Percentiles rank a stretch among this genome's conserved stretches.
Conservation (phyloP, 2,888 invertebrate species). For the Coecobrya sp. region DNA sequence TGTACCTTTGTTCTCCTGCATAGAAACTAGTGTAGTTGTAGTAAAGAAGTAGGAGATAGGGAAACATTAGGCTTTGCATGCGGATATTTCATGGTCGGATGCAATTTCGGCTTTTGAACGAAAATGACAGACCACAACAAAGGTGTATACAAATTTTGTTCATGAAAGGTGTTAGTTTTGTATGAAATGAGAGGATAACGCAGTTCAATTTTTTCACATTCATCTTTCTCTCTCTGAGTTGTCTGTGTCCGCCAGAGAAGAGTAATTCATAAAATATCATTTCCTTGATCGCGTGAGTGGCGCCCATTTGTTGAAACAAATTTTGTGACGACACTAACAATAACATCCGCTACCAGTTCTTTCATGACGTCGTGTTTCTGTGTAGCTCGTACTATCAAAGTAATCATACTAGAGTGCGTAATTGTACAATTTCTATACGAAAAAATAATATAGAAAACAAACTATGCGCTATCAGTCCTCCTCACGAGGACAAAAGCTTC, state of each 20-base stretch:
- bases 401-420: conserved; percentile 17
- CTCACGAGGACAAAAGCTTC: conserved; percentile 44
- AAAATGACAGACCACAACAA: conserved; percentile 73
- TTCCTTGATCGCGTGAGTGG: conserved; percentile 78
- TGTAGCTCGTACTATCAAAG: conserved; percentile 13
- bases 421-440: conserved; percentile 32
- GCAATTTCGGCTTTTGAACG: conserved; percentile 72
- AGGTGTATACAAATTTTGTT: conserved; percentile 77
- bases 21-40: not conserved
- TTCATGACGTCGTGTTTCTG: conserved; percentile 54
- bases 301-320: conserved; percentile 77
- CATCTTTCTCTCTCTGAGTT: conserved; percentile 38
- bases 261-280: conserved; percentile 63
- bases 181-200: conserved; percentile 69
- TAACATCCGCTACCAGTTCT: conserved; percentile 80
- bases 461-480: conserved; percentile 39
- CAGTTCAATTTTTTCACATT: conserved; percentile 67
- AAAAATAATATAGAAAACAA: conserved; percentile 43
- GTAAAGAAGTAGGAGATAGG: not conserved
- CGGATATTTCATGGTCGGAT: conserved; percentile 74
- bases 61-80: conserved; percentile 62
- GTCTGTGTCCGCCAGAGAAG: conserved; percentile 23
- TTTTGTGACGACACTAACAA: conserved; percentile 81
- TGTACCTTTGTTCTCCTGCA: not conserved
- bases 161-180: conserved; percentile 77